A percentile compares a stretch with the other conserved stretches of the same genome.
phyloP scores from a whole-genome alignment of 2,113 vertebrate genomes.

The Sardina pilchardus region DNA sequence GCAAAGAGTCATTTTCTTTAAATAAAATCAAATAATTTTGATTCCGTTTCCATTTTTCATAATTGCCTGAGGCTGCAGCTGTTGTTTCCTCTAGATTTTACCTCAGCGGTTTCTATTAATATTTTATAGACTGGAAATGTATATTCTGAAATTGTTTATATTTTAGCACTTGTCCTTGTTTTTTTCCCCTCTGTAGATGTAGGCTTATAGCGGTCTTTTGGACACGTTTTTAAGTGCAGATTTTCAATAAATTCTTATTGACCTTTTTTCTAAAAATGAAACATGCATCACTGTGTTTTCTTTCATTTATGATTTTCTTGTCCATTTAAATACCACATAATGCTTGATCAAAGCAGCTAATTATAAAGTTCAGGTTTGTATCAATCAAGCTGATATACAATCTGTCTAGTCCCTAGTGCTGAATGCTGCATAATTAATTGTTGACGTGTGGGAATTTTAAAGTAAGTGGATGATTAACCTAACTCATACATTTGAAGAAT shows the following conservation, averaged over 20 bases:
- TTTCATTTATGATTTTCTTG: background rate
- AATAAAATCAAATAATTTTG: background rate
- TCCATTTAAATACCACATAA: background rate
- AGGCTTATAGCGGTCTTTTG: conserved; percentile 56
- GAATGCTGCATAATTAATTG: too few species aligned
- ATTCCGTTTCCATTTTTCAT: conserved; percentile 15
- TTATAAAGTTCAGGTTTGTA: too few species aligned
- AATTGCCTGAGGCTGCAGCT: conserved; percentile 45
- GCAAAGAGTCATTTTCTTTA: background rate
- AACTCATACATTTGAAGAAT: background rate
- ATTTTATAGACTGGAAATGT: conserved; percentile 68
- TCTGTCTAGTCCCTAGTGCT: too few species aligned
- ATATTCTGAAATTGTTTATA: conserved; percentile 76
- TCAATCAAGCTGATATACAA: too few species aligned
- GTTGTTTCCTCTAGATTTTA: conserved; percentile 42
- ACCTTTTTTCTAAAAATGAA: conserved; percentile 70
- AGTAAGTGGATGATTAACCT: too few species aligned
- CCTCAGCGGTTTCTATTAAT: conserved; percentile 49
- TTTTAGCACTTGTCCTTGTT: conserved; percentile 61
- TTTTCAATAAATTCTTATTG: conserved; percentile 62
- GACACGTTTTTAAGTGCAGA: conserved; percentile 60
- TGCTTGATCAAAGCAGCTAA: background rate
- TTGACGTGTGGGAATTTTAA: too few species aligned
- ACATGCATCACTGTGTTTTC: background rate
- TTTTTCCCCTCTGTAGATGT: conserved; percentile 65